A percentile compares a stretch with the other conserved stretches of the same genome.
phyloP scores from a whole-genome alignment of 2,113 vertebrate genomes.

The Hydrochoerus hydrochaeris region DNA sequence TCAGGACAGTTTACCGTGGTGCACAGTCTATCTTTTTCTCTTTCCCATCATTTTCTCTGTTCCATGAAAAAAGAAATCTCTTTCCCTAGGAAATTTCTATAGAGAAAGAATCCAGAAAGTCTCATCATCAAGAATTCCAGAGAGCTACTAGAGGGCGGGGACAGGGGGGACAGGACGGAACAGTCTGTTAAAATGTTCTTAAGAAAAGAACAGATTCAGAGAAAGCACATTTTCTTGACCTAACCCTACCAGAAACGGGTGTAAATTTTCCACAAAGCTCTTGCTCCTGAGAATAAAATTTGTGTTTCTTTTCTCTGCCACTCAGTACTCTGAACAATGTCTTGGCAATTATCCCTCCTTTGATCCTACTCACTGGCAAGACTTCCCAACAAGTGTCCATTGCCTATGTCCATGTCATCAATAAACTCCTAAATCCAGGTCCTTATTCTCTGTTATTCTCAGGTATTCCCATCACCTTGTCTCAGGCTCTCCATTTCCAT shows the following conservation, averaged over 20 bases:
- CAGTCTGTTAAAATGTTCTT: neutral
- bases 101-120: neutral
- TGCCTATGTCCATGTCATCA: neutral
- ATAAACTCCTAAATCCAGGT: neutral
- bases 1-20: neutral
- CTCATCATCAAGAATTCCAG: neutral
- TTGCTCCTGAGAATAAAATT: neutral
- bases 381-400: neutral
- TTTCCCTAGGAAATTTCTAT: neutral
- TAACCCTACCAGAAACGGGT: neutral
- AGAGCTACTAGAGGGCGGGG: neutral
- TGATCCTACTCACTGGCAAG: neutral
- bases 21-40: conserved; percentile 1
- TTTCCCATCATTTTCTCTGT: neutral
- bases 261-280: neutral
- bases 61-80: neutral
- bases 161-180: neutral
- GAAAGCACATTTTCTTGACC: neutral
- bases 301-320: neutral
- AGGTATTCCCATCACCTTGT: neutral
- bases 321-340: neutral
- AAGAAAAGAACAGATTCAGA: neutral
- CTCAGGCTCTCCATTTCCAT: neutral
- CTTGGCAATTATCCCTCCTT: neutral
- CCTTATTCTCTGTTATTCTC: neutral